These are phyloP conservation scores for Melieria omissa DNA, from an alignment of 2,888 invertebrate genomes.

Conservation along the genomic window DNA sequence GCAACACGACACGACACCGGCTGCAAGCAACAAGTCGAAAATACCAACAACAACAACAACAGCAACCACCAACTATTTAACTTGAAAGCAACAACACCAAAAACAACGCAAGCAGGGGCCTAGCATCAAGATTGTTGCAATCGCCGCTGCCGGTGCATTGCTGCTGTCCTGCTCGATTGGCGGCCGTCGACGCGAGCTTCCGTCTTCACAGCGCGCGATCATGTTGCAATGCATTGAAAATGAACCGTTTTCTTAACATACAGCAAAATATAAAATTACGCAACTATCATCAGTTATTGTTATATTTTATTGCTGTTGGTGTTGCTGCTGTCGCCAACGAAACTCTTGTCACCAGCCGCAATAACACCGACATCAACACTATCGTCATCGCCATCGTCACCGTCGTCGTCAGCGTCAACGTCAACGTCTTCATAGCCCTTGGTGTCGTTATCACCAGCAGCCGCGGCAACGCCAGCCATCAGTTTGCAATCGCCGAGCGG, in stretches of 20 bases:
- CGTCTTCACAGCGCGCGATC: conserved; percentile 29
- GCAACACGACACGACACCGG: too few relatives aligned
- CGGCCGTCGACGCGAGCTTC: conserved; percentile 4
- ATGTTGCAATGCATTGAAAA: conserved; percentile 59
- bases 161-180: conserved; percentile 8
- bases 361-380: conserved; percentile 6
- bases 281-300: conserved; percentile 64
- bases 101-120: too few relatives aligned
- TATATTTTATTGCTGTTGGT: conserved; percentile 56
- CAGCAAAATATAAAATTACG: conserved; percentile 63
- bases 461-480: too few relatives aligned
- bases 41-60: conserved; percentile 13
- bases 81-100: too few relatives aligned
- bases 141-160: background rate
- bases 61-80: background rate
- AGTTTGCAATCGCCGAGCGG: too few relatives aligned
- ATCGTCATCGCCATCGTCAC: conserved; percentile 7
- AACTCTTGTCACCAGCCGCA: background rate
- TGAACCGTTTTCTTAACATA: conserved; percentile 64
- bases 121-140: background rate
- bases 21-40: too few relatives aligned
- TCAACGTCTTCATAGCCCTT: background rate
- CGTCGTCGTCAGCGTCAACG: conserved; percentile 1
- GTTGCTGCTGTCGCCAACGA: conserved; percentile 34
- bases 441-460: too few relatives aligned